Evolutionary conservation across 1,140 invertebrate species (phyloP).

Genomic region (Brachionus plicatilis): DNA sequence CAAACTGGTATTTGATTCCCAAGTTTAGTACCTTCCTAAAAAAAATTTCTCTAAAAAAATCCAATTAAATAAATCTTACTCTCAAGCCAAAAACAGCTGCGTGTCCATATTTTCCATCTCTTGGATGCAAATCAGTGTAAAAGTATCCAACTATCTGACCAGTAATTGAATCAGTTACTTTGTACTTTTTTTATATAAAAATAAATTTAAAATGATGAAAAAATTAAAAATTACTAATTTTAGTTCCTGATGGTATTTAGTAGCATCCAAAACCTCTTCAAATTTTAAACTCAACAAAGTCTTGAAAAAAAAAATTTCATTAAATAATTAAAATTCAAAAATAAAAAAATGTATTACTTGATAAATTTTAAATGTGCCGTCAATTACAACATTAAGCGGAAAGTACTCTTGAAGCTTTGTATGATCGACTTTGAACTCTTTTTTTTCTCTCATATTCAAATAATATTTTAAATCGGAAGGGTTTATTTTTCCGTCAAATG

Average conservation of each 20-base stretch:
- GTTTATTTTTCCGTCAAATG: constrained; percentile 57
- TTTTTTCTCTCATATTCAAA: constrained; percentile 57
- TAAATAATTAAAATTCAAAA: neutral
- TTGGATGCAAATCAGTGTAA: constrained; percentile 59
- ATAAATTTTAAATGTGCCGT: constrained; percentile 59
- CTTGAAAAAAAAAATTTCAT: constrained; percentile 43
- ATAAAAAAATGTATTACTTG: constrained; percentile 48
- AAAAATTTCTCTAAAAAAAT: neutral
- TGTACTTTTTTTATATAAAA: constrained; percentile 47
- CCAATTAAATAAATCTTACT: constrained; percentile 44
- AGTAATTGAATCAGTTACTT: constrained; percentile 54
- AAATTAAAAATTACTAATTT: constrained; percentile 54
- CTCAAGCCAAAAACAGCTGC: constrained; percentile 57
- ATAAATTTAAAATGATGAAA: neutral
- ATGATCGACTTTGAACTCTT: constrained; percentile 59
- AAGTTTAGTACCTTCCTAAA: constrained; percentile 21
- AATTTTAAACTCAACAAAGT: constrained; percentile 58
- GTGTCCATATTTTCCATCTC: constrained; percentile 61
- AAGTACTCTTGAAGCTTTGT: constrained; percentile 60
- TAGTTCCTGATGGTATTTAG: constrained; percentile 60
- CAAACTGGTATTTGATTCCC: constrained; percentile 55
- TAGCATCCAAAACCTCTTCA: constrained; percentile 50
- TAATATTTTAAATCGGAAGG: constrained; percentile 60
- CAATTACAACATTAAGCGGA: constrained; percentile 58
- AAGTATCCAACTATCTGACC: constrained; percentile 59